Percentiles rank a stretch among this genome's conserved stretches.
Evolutionary conservation across 2,113 vertebrate species (phyloP).

Genomic region (Cichladusa arquata): DNA sequence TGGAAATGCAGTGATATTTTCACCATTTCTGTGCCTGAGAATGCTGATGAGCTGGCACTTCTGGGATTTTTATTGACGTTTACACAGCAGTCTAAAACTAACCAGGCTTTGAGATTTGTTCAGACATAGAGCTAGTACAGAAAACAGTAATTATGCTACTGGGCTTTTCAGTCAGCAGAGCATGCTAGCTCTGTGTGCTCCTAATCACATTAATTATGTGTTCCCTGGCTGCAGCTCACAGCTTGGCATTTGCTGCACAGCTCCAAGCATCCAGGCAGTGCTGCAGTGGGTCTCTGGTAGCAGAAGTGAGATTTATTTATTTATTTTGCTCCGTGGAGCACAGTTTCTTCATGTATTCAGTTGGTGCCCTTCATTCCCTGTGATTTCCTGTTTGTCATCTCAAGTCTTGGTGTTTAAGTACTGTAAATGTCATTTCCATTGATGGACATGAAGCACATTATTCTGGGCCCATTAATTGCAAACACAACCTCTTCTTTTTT

Average conservation of each 20-base stretch:
- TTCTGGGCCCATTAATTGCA: not conserved
- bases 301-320: not conserved
- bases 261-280: constrained; percentile 23
- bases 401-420: not conserved
- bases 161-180: constrained; percentile 74
- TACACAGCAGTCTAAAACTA: constrained; percentile 76
- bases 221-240: constrained; percentile 66
- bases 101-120: constrained; percentile 77
- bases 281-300: constrained; percentile 10
- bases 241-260: constrained; percentile 64
- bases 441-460: not conserved
- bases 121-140: constrained; percentile 75
- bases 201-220: constrained; percentile 78
- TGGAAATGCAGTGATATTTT: constrained; percentile 62
- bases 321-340: not conserved
- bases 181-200: constrained; percentile 71
- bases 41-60: constrained; percentile 74
- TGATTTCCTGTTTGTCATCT: not conserved
- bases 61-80: constrained; percentile 78
- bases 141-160: constrained; percentile 80
- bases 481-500: not conserved
- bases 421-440: not conserved
- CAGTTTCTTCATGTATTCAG: not conserved
- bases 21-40: constrained; percentile 66
- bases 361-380: not conserved